phyloP scores from a whole-genome alignment of 2,797 vertebrate genomes.

The Crocodylus rhombifer region DNA sequence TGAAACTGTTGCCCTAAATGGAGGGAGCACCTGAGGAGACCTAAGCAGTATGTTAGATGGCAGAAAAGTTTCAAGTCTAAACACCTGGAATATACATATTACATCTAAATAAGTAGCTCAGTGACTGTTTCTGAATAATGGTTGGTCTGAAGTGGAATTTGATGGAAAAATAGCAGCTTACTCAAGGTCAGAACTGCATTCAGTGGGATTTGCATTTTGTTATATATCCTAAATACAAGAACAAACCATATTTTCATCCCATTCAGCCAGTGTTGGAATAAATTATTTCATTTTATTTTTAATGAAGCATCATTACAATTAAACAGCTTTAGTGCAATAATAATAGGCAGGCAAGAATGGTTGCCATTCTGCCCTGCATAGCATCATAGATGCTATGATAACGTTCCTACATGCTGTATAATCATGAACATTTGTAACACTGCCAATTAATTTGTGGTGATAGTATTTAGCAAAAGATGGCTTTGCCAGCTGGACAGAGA shows the following conservation, averaged over 20 bases:
- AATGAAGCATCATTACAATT: not conserved
- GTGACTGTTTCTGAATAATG: not conserved
- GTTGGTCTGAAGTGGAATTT: not conserved
- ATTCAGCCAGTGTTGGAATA: not conserved
- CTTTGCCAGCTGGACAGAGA: conserved; percentile 48
- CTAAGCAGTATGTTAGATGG: not conserved
- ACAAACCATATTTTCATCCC: too few species aligned
- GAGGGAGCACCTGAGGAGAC: not conserved
- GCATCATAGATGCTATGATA: not conserved
- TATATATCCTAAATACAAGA: too few species aligned
- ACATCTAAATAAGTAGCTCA: not conserved
- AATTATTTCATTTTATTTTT: not conserved
- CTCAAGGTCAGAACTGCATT: not conserved
- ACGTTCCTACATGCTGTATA: not conserved
- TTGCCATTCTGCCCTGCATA: not conserved
- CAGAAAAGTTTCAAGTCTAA: not conserved
- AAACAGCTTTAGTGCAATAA: not conserved
- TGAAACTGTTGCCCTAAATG: not conserved
- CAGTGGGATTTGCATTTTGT: not conserved
- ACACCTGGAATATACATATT: not conserved
- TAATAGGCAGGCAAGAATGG: not conserved
- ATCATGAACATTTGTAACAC: not conserved
- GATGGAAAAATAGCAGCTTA: not conserved
- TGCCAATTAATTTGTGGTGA: conserved; percentile 38
- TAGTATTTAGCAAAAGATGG: conserved; percentile 48